phyloP scores from a whole-genome alignment of 2,888 invertebrate species.

The Microchrysa polita region DNA sequence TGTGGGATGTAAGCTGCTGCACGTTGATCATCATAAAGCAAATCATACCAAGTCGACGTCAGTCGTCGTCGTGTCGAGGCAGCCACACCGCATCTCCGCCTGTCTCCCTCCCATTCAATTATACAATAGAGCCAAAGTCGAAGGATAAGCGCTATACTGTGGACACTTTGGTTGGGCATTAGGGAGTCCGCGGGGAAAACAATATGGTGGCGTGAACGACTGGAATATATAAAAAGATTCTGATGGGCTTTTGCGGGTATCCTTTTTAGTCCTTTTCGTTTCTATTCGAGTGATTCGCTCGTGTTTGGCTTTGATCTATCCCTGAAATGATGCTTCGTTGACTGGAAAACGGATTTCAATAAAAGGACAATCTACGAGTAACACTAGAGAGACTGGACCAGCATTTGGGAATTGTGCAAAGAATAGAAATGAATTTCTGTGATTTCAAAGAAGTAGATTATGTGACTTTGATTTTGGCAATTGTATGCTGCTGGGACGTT shows the following conservation, averaged over 20 bases:
- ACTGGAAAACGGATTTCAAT: conserved; percentile 19
- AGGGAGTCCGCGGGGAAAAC: no score
- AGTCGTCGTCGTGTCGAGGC: background rate
- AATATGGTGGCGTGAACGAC: no score
- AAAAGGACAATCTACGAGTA: background rate
- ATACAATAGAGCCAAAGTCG: no score
- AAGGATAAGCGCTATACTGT: no score
- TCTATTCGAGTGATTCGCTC: background rate
- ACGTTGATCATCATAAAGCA: background rate
- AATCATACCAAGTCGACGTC: background rate
- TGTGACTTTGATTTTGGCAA: no score
- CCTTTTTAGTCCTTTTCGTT: conserved; percentile 4
- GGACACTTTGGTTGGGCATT: no score
- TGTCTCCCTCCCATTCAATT: no score
- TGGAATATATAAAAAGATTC: background rate
- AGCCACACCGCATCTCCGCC: no score
- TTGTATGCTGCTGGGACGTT: no score
- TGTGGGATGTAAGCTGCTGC: background rate
- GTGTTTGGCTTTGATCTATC: conserved; percentile 7
- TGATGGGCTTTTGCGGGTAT: background rate
- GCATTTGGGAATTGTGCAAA: background rate
- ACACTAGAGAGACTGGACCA: background rate
- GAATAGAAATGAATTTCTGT: background rate
- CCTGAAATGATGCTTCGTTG: conserved; percentile 5
- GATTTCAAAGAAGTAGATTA: no score